Evolutionary conservation across 2,888 invertebrate genomes (phyloP).

Genomic region (Myopa tessellatipennis): DNA sequence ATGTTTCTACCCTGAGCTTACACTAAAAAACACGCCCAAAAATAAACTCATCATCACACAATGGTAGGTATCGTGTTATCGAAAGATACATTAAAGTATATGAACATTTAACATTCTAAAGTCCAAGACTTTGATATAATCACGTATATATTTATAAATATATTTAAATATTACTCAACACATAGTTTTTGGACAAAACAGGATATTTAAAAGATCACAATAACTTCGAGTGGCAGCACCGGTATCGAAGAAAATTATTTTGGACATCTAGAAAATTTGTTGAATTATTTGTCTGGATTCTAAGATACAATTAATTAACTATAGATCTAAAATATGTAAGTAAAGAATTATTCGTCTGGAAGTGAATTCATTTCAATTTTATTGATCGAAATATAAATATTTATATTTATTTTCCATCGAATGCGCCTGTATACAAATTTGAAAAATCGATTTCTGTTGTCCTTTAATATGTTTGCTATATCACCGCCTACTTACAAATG

Average conservation of each 20-base stretch:
- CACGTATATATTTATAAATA: too few relatives aligned
- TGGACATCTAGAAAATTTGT: background rate
- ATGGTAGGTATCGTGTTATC: too few relatives aligned
- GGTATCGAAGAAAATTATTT: background rate
- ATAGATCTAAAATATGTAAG: background rate
- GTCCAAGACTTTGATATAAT: too few relatives aligned
- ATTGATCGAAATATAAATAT: background rate
- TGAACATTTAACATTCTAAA: too few relatives aligned
- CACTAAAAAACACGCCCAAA: too few relatives aligned
- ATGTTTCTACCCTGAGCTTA: too few relatives aligned
- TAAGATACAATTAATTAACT: background rate
- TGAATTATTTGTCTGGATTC: background rate
- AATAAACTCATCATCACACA: too few relatives aligned
- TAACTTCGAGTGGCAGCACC: conserved; percentile 22
- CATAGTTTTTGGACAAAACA: too few relatives aligned
- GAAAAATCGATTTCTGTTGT: conserved; percentile 10
- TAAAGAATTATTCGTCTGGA: background rate
- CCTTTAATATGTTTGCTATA: background rate
- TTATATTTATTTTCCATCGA: background rate
- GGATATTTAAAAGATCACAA: too few relatives aligned
- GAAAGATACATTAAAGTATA: too few relatives aligned
- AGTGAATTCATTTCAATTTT: background rate
- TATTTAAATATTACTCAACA: too few relatives aligned
- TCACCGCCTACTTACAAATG: background rate
- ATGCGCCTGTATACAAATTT: background rate